These are phyloP conservation scores for Geotrupes spiniger DNA, from an alignment of 2,888 invertebrate genomes.

Conservation along the genomic window DNA sequence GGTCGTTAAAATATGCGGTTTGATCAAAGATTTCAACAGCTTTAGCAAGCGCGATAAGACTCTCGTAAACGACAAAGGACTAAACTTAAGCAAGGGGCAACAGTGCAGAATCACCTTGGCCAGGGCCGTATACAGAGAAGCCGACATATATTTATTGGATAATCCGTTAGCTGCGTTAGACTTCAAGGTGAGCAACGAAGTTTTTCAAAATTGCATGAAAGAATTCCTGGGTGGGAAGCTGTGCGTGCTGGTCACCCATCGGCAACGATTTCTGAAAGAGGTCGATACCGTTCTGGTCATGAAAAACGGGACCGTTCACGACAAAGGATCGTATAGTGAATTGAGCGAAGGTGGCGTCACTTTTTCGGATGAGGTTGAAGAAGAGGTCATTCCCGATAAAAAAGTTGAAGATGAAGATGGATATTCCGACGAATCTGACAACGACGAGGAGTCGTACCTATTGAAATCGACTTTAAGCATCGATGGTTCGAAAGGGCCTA, in stretches of 20 bases:
- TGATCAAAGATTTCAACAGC: slow-evolving; percentile 64
- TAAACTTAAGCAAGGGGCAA: slow-evolving; percentile 76
- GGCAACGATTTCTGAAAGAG: slow-evolving; percentile 57
- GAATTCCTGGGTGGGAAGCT: slow-evolving; percentile 56
- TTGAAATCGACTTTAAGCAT: slow-evolving; percentile 6
- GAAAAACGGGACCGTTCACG: slow-evolving; percentile 51
- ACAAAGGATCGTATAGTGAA: slow-evolving; percentile 18
- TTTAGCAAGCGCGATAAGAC: slow-evolving; percentile 72
- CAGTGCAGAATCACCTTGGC: slow-evolving; percentile 74
- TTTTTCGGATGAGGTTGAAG: no score
- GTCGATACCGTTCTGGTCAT: slow-evolving; percentile 55
- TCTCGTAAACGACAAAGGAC: slow-evolving; percentile 74
- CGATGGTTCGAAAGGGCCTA: slow-evolving; percentile 7
- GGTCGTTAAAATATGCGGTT: slow-evolving; percentile 61
- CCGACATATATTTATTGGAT: slow-evolving; percentile 72
- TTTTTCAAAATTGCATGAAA: slow-evolving; percentile 68
- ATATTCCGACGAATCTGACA: slow-evolving; percentile 12
- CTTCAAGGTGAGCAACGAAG: slow-evolving; percentile 64
- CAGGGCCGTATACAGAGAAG: slow-evolving; percentile 67
- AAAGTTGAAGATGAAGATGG: slow-evolving; percentile 28
- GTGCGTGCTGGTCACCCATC: slow-evolving; percentile 63
- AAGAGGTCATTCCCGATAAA: slow-evolving; percentile 37
- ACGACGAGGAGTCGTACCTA: slow-evolving; percentile 11
- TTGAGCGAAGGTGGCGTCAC: slow-evolving; percentile 14
- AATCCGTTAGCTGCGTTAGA: slow-evolving; percentile 78